phyloP scores from a whole-genome alignment of 2,113 vertebrate species.

The Rhinoderma darwinii region DNA sequence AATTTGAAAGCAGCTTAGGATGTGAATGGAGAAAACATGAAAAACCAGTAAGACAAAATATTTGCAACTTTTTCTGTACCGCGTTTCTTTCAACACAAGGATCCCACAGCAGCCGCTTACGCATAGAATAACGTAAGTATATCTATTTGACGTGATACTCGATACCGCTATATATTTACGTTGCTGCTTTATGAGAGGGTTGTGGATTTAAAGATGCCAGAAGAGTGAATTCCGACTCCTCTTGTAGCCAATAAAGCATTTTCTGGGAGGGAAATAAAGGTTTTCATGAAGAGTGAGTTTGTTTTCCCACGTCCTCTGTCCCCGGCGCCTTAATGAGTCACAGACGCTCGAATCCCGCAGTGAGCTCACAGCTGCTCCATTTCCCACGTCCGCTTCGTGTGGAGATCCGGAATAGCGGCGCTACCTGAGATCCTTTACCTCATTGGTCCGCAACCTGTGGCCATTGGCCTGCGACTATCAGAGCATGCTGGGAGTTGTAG shows the following conservation, averaged over 20 bases:
- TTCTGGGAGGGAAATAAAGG: conserved; percentile 44
- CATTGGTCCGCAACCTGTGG: not conserved
- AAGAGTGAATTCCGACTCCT: conserved; percentile 27
- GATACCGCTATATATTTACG: not conserved
- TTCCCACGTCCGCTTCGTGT: conserved; percentile 47
- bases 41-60: not conserved
- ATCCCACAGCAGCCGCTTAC: not conserved
- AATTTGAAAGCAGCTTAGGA: not conserved
- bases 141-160: not conserved
- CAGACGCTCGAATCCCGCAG: conserved; percentile 26
- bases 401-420: not conserved
- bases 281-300: conserved; percentile 32
- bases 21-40: not conserved
- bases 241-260: conserved; percentile 42
- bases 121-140: not conserved
- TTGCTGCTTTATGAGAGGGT: conserved; percentile 29
- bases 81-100: not conserved
- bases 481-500: not conserved
- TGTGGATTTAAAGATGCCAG: conserved; percentile 44
- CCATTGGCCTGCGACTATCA: too few species aligned
- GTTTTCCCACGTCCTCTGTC: conserved; percentile 59
- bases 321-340: conserved; percentile 53
- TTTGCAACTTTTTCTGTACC: not conserved
- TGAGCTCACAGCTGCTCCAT: conserved; percentile 41
- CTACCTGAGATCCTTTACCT: not conserved